Evolutionary conservation across 2,888 invertebrate genomes (phyloP).

Genomic region (Phanerotoma sp.): DNA sequence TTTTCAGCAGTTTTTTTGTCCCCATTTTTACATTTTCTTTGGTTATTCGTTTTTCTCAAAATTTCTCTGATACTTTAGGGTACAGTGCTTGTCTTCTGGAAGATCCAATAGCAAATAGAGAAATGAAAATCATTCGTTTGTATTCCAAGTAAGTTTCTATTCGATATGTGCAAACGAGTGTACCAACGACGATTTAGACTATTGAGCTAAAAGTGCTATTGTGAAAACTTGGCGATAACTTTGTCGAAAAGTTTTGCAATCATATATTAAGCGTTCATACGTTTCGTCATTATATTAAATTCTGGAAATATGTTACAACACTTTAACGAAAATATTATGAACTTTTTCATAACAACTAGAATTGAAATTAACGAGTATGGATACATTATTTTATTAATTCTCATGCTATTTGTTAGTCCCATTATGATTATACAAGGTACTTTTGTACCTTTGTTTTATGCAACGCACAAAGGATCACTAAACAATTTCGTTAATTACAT

Average conservation of each 20-base stretch:
- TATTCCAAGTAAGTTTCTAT: constrained; percentile 40
- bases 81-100: not conserved
- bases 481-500: no score
- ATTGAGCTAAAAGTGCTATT: not conserved
- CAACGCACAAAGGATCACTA: no score
- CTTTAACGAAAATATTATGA: no score
- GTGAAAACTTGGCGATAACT: not conserved
- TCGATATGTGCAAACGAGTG: constrained; percentile 31
- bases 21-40: not conserved
- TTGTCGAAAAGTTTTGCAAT: not conserved
- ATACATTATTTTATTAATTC: no score
- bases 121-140: constrained; percentile 39
- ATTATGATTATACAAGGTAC: no score
- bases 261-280: not conserved
- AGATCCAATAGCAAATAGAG: constrained; percentile 36
- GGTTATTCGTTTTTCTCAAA: not conserved
- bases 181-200: constrained; percentile 1
- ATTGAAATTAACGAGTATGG: no score
- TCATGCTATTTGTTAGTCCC: no score
- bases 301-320: no score
- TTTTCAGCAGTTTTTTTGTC: constrained; percentile 12
- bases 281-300: not conserved
- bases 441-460: no score
- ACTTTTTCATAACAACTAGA: no score
- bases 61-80: no score